A percentile compares a stretch with the other conserved stretches of the same genome.
phyloP scores from a whole-genome alignment of 2,113 vertebrate species.

The Sturnira hondurensis region DNA sequence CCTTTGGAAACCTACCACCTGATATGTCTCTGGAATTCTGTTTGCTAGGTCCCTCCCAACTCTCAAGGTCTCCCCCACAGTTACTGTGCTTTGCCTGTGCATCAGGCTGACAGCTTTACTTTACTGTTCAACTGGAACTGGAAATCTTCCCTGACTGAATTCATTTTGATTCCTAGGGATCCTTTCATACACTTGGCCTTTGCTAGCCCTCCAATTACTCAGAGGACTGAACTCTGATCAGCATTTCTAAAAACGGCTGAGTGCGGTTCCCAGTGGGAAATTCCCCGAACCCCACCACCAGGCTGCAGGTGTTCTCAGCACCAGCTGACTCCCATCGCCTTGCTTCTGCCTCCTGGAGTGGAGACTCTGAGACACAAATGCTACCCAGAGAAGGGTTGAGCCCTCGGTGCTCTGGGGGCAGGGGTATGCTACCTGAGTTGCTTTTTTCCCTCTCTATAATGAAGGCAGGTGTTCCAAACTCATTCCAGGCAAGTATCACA shows the following conservation, averaged over 20 bases:
- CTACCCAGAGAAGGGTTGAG: neutral
- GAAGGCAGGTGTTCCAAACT: neutral
- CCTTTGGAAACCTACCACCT: neutral
- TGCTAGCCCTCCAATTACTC: neutral
- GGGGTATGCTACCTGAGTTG: neutral
- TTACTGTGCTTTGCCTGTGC: neutral
- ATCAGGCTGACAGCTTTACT: neutral
- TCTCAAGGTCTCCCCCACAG: no score
- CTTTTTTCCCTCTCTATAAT: neutral
- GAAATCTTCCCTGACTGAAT: neutral
- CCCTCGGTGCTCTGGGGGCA: neutral
- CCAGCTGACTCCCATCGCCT: accelerated
- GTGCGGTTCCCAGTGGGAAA: neutral
- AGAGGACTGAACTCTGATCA: no score
- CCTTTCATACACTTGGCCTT: neutral
- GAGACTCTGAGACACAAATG: accelerated
- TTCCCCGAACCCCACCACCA: neutral
- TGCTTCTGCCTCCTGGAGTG: accelerated
- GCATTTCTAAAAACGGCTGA: neutral
- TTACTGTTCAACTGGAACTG: neutral
- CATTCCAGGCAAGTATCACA: neutral
- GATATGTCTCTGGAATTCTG: neutral
- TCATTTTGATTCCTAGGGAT: neutral
- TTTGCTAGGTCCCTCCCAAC: accelerated
- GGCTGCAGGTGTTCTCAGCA: no score